Evolutionary conservation across 2,888 invertebrate species (phyloP).

Genomic region (Ennomos fuscantarius): DNA sequence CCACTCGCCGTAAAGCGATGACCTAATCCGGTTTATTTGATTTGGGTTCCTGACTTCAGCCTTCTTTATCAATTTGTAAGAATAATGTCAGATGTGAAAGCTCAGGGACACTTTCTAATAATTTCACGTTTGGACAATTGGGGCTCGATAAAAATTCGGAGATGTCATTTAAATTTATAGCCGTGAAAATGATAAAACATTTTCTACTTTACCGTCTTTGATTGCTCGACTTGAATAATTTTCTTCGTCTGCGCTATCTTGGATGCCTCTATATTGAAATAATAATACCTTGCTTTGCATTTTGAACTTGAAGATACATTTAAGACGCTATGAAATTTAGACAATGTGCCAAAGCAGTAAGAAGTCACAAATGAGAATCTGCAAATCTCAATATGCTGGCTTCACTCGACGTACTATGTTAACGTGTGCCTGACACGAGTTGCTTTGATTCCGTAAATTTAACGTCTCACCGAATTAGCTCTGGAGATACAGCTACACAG

Average conservation of each 20-base stretch:
- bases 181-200: constrained; percentile 39
- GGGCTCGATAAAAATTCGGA: constrained; percentile 35
- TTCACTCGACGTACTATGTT: constrained; percentile 47
- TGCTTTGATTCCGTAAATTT: constrained; percentile 72
- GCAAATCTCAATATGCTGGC: constrained; percentile 49
- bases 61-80: constrained; percentile 72
- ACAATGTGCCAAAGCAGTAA: constrained; percentile 51
- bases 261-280: constrained; percentile 22
- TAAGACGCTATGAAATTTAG: constrained; percentile 55
- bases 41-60: constrained; percentile 76
- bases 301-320: constrained; percentile 41
- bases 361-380: constrained; percentile 46
- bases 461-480: constrained; percentile 66
- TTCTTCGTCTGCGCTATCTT: constrained; percentile 23
- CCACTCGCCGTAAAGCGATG: constrained; percentile 81
- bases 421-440: constrained; percentile 60
- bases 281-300: constrained; percentile 42
- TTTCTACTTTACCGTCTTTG: constrained; percentile 32
- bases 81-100: constrained; percentile 58
- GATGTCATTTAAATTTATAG: constrained; percentile 33
- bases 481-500: constrained; percentile 59
- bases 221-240: constrained; percentile 29
- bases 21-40: constrained; percentile 84
- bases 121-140: constrained; percentile 40
- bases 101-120: constrained; percentile 43